Evolutionary conservation across 2,888 invertebrate species (phyloP), one percentile per base, ranked within the genome.

Genomic region (Perizoma affinitatum): DNA sequence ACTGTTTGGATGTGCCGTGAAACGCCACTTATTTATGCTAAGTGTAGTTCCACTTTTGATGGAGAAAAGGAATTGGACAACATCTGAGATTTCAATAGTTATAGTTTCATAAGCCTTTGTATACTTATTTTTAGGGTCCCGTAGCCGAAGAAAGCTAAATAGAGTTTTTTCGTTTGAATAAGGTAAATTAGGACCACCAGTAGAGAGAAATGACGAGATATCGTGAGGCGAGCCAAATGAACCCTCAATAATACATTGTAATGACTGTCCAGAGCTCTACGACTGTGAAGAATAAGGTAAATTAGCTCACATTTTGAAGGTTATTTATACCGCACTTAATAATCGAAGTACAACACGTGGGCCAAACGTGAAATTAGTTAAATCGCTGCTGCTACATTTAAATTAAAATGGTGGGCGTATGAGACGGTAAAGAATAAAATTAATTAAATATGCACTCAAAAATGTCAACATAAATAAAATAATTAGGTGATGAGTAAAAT

Each of bases 391-490:
- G 60, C 53, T 63, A 60, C 63, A 66, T 65, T 59, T 61, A 62
- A 66, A 68, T 66, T 65, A 65, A 63, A 55, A 1, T 33, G 34
- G 66, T 68, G 66, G 66, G 68, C 58, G 66, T 59, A 42, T 22
- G 56, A 50, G 54, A 62, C 61, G 58, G 59, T 65, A 68, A 68
- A 65, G 54, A 65, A 68, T 63, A 63, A 65, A 65, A 66, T 66
- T 68, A 68, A 68, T 66, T 68, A 60, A 62, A 62, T 66, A 68
- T 49, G 66, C 65, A 66, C 58, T 63, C 42, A 44, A 40, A 52
- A 59, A 56, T 66, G 65, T 63, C 59, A 46, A 48, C 63, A 60
- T 68, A 66, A 68, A 66, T 68, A 63, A 62, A 58, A 55, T 66
- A 59, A 66, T 65, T 65, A 68, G 54, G 56, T 62, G 54, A 58